Evolutionary conservation across 2,888 invertebrate species (phyloP), one percentile per base, ranked within the genome.

Genomic region (Cartodere bifasciata): DNA sequence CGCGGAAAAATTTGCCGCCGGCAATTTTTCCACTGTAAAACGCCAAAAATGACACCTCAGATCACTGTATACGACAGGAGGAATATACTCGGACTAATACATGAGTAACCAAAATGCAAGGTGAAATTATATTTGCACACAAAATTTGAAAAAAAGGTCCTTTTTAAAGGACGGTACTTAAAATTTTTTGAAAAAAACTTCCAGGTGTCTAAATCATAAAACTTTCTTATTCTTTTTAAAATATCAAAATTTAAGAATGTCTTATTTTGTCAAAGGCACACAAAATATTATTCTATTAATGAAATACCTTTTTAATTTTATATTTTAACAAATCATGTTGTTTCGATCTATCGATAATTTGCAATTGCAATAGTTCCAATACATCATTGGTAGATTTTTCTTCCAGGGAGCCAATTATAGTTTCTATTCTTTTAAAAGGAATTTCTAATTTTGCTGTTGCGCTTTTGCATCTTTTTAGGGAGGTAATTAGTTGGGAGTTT

Each of bases 241-340:
- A n/a, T n/a, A n/a, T n/a, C n/a, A n/a, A n/a, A n/a, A 6, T 10
- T 10, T 10, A n/a, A 13, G 5, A 27, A 13, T 28, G 11, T 31
- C 28, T 30, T 15, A 23, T 16, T 32, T 32, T 28, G 6, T 32
- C 13, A 10, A n/a, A 13, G 9, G 4, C 16, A 13, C 21, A 26
- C 9, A 13, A 6, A 35, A 35, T 25, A 12, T 3, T 13, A 23
- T 23, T 10, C 12, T 11, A n/a, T 10, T 23, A n/a, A 12, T n/a
- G 13, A n/a, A 5, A 32, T 48, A 66, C 67, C 58, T 72, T 70
- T 48, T 72, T 70, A 33, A 69, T 73, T 40, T 75, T 72, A 54
- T 83, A 81, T 40, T 70, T 71, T 13, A 82, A 52, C 28, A 85
- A 58, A 60, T 86, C 83, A 35, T 80, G 55, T 47, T 76, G 74